Evolutionary conservation across 53 echinoderm and acorn worm genomes (phyloP), one percentile per base, ranked within the genome.

Genomic region (Apostichopus leukothele): DNA sequence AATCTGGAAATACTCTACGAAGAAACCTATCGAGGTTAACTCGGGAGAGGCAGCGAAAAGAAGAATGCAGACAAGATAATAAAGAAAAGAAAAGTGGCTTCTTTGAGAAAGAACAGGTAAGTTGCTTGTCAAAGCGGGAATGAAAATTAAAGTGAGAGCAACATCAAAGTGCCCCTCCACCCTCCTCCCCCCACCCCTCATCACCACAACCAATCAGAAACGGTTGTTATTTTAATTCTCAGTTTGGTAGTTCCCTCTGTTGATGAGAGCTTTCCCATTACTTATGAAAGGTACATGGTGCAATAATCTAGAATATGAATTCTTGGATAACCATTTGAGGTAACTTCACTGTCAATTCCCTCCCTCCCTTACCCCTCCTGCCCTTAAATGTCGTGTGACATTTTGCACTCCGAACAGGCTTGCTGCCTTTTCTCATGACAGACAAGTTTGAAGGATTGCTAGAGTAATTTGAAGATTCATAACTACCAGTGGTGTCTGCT

Each of bases 31-130:
- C 80, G 21, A 75, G 90, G 87, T 86, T 93, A 1, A 87, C 87
- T 86, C 84, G 90, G 20, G 79, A 88, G 60, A 75, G 91, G 67
- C 91, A 90, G 22, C 67, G 91, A 5, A 96, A 92, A 57, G 96
- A 95, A 53, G 96, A 95, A 53, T 88, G 92, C 84, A 85, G 89
- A 52, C 96, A 96, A 83, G 86, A 90, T 5, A 76, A 84, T 11
- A 96, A 95, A 86, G 96, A 96, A 60, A 93, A 90, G 78, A 92
- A 89, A 57, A 96, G 96, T 84, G 90, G 96, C 14, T 87, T 96
- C 9, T 96, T 96, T 78, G 86, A 91, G 53, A 76, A 93, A 75
- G 96, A 96, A 95, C 92, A 93, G 92, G 96, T 96, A 26, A 71
- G 92, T 77, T 76, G 10, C 39, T 39, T 39, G 39, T 39, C 3